Conservation (phyloP, 2,797 vertebrate species). For the Sorex maritimensis region DNA sequence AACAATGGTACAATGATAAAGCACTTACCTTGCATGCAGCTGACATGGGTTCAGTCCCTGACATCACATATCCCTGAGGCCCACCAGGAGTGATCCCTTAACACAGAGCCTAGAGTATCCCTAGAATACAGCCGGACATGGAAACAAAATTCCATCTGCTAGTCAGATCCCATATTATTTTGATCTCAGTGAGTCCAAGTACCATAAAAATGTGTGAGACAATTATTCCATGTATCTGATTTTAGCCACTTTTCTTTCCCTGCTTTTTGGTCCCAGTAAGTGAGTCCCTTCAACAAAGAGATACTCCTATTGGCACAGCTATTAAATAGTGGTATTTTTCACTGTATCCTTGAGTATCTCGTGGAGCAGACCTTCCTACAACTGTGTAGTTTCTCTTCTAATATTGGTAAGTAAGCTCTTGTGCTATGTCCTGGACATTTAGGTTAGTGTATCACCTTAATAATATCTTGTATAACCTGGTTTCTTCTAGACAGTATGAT, state of each 20-base stretch:
- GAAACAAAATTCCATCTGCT: constrained; percentile 29
- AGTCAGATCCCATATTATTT: constrained; percentile 31
- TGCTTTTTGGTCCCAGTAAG: no score
- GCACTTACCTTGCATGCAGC: no score
- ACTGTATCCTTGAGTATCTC: neutral
- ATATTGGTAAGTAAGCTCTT: constrained; percentile 47
- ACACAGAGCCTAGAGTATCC: no score
- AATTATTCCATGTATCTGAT: constrained; percentile 20
- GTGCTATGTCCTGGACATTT: neutral
- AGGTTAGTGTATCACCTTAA: neutral
- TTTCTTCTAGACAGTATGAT: constrained; percentile 48
- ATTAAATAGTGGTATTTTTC: neutral
- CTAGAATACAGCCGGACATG: no score
- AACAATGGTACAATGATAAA: no score
- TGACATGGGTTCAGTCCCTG: no score
- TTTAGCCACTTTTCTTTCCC: neutral
- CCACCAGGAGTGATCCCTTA: no score
- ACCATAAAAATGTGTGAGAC: constrained; percentile 20
- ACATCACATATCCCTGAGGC: no score
- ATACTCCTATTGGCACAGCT: neutral
- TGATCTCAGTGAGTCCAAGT: neutral
- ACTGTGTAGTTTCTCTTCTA: neutral
- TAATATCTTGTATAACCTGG: neutral
- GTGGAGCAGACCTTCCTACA: neutral
- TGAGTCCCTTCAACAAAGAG: no score